phyloP scores from a whole-genome alignment of 2,888 invertebrate genomes.

The Callyntrura sp. region DNA sequence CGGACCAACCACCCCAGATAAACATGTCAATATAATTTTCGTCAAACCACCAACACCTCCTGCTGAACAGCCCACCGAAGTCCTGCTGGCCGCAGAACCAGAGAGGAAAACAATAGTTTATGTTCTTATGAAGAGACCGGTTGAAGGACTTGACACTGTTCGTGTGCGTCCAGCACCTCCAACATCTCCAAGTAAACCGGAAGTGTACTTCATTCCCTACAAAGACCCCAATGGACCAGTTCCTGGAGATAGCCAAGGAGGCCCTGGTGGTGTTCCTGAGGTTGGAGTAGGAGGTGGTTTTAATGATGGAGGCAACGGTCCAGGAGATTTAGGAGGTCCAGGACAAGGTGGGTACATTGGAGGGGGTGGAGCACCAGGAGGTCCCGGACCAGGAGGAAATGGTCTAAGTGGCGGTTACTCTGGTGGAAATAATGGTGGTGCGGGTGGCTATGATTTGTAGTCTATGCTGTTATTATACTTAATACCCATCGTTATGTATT shows the following conservation, averaged over 20 bases:
- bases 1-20: slow-evolving; percentile 61
- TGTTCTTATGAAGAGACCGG: slow-evolving; percentile 64
- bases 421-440: not conserved
- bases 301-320: not conserved
- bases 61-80: slow-evolving; percentile 63
- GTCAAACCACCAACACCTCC: slow-evolving; percentile 58
- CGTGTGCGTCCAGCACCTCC: slow-evolving; percentile 34
- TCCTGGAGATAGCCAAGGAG: slow-evolving; percentile 25
- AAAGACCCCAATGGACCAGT: slow-evolving; percentile 55
- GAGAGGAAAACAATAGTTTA: slow-evolving; percentile 66
- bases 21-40: slow-evolving; percentile 68
- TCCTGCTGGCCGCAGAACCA: slow-evolving; percentile 57
- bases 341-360: not conserved
- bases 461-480: not conserved
- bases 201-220: slow-evolving; percentile 66
- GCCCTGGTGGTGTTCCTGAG: too few relatives aligned
- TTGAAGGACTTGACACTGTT: slow-evolving; percentile 53
- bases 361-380: not conserved
- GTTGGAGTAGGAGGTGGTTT: slow-evolving; percentile 8
- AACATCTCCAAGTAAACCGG: slow-evolving; percentile 47
- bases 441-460: slow-evolving; percentile 31
- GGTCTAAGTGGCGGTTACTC: slow-evolving; percentile 31
- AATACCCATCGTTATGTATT: too few relatives aligned
- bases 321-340: slow-evolving; percentile 2
- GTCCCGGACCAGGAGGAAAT: too few relatives aligned